Base-by-base conservation (phyloP, 2,113 vertebrate species). In the Bagarius yarrelli region DNA sequence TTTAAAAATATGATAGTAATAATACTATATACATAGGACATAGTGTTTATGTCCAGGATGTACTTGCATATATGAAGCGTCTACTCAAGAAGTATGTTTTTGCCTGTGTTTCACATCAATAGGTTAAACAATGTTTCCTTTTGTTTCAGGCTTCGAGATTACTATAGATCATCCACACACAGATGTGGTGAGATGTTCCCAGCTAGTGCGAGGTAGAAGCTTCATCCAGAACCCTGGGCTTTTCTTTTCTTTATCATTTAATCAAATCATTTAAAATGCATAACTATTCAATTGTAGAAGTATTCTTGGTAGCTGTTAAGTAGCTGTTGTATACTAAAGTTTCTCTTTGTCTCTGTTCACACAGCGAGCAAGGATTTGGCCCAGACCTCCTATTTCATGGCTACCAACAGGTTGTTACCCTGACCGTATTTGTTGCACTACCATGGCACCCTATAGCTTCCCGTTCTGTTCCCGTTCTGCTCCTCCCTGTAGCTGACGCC, bases 391-490 rank as follows among this genome's bases (percentile, higher is more conserved):
- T 99, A 99, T 99, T 99, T 99, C 95, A 99, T 99, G 98, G 98
- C 98, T 99, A 99, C 98, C 97, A 99, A 99, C 98, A 99, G 98
- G 98, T 99, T 97, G 96, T 98, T 99, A 99, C 96, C 96, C 98
- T 98, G 97, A 97, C 95, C 96, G 95, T 95, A 93, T 98, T 97
- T 98, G 93, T 98, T 97, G 98, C 98, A 98, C 97, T 98, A 95
- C 98, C 95, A 95, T 95, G 96, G 97, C 98, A 98, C 98, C 97
- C 97, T 98, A 97, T 98, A 94, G 95, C 96, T 98, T 98, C 97
- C 96, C 96, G 95, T 96, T 94, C 94, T 97, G 96, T 96, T 96
- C 95, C 96, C 44, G 44, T 47, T 47, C 94, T 93, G 95, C 95
- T 95, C 97, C 95, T 95, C 89, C 92, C 93, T 91, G 96, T 97